Evolutionary conservation across 2,113 vertebrate genomes (phyloP).

Genomic region (Pimephales promelas): DNA sequence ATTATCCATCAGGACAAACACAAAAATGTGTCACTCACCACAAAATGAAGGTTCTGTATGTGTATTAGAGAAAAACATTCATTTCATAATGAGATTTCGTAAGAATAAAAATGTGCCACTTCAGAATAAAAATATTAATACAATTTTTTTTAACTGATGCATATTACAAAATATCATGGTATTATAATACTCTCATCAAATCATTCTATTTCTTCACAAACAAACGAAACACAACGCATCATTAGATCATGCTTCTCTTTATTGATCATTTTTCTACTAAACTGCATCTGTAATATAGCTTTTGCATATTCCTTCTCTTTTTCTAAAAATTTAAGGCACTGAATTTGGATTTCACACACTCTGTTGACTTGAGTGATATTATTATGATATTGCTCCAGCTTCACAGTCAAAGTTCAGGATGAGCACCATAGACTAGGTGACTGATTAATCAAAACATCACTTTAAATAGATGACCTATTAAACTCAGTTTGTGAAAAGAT

Average conservation of each 20-base stretch:
- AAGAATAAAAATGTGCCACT: too few relatives aligned
- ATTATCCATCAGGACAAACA: too few relatives aligned
- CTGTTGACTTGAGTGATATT: background rate
- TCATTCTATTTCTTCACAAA: background rate
- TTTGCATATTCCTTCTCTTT: background rate
- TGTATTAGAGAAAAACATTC: too few relatives aligned
- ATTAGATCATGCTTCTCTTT: background rate
- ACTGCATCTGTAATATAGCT: background rate
- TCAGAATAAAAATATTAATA: too few relatives aligned
- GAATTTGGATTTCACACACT: background rate
- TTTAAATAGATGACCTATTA: background rate
- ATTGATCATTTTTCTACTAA: background rate
- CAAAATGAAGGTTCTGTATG: too few relatives aligned
- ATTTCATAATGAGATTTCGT: too few relatives aligned
- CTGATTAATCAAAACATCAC: background rate
- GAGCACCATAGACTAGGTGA: constrained; percentile 1
- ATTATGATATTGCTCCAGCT: background rate
- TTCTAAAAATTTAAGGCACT: background rate
- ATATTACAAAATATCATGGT: too few relatives aligned
- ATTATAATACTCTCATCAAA: background rate
- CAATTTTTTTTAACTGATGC: too few relatives aligned
- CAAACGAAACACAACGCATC: background rate
- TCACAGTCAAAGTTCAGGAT: constrained; percentile 25
- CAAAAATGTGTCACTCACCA: too few relatives aligned
- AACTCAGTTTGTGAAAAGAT: background rate